These are phyloP conservation scores for Trissolcus basalis DNA, from an alignment of 1,140 invertebrate species.

Conservation along the genomic window DNA sequence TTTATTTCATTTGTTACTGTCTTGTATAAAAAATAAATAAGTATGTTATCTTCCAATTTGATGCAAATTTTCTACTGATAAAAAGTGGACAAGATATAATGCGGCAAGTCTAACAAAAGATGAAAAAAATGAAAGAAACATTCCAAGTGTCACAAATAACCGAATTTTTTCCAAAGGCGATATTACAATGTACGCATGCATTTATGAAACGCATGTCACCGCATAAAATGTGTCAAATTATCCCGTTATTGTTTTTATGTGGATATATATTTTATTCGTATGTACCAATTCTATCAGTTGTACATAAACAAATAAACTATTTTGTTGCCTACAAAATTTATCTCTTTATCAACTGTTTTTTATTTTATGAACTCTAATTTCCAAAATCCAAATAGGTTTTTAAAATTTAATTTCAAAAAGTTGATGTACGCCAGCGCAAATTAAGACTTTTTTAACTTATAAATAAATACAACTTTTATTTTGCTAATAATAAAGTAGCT, in stretches of 20 bases:
- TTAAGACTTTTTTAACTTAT: too few relatives aligned
- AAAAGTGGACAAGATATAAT: neutral
- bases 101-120: neutral
- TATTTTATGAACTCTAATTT: neutral
- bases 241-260: conserved; percentile 4
- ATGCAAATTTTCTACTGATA: too few relatives aligned
- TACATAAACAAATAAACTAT: conserved; percentile 36
- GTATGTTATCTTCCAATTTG: too few relatives aligned
- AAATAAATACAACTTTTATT: too few relatives aligned
- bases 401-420: too few relatives aligned
- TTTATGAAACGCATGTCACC: conserved; percentile 10
- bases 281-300: conserved; percentile 11
- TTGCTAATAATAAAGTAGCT: too few relatives aligned
- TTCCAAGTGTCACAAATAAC: conserved; percentile 17
- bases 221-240: conserved; percentile 11
- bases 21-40: too few relatives aligned
- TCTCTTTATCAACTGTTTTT: neutral
- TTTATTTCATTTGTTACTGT: too few relatives aligned
- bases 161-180: neutral
- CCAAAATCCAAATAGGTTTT: too few relatives aligned
- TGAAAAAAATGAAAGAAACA: conserved; percentile 11
- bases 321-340: conserved; percentile 16
- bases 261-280: conserved; percentile 16
- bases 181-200: conserved; percentile 1
- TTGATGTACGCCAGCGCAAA: too few relatives aligned